phyloP scores from a whole-genome alignment of 2,113 vertebrate species.

The Nycticorax nycticorax region DNA sequence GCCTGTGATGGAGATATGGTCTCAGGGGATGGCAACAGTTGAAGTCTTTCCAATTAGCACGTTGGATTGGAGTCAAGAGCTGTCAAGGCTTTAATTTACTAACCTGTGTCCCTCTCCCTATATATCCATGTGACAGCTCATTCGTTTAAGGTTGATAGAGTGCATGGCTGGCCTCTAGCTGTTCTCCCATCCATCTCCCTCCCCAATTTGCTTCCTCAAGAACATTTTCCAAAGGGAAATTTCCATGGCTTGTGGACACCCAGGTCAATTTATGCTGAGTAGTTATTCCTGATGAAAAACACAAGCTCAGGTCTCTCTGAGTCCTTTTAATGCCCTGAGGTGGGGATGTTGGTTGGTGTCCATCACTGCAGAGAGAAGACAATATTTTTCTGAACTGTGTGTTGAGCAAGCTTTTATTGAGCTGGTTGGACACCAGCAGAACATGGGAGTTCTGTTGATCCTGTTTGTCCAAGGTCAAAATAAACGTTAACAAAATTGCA shows the following conservation, averaged over 20 bases:
- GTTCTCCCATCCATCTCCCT: conserved; percentile 44
- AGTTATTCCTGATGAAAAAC: not conserved
- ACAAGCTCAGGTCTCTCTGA: not conserved
- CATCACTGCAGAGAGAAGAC: rapidly evolving
- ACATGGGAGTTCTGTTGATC: not conserved
- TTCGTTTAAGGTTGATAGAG: conserved; percentile 45
- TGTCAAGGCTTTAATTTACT: conserved; percentile 51
- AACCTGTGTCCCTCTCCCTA: conserved; percentile 18
- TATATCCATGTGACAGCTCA: conserved; percentile 52
- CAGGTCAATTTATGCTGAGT: not conserved
- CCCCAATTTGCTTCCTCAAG: not conserved
- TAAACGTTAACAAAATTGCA: not conserved
- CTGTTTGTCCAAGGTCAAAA: not conserved
- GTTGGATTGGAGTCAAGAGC: conserved; percentile 51
- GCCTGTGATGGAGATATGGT: not conserved
- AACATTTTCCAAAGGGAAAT: conserved; percentile 4
- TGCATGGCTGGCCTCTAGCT: conserved; percentile 36
- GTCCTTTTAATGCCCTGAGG: not conserved
- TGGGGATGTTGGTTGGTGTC: not conserved
- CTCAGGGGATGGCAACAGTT: conserved; percentile 12
- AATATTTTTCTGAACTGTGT: not conserved
- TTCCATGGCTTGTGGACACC: not conserved
- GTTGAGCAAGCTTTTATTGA: not conserved
- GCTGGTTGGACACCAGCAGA: not conserved
- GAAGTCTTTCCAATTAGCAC: conserved; percentile 59